phyloP scores from a whole-genome alignment of 2,797 vertebrate genomes.

The Mareca strepera region DNA sequence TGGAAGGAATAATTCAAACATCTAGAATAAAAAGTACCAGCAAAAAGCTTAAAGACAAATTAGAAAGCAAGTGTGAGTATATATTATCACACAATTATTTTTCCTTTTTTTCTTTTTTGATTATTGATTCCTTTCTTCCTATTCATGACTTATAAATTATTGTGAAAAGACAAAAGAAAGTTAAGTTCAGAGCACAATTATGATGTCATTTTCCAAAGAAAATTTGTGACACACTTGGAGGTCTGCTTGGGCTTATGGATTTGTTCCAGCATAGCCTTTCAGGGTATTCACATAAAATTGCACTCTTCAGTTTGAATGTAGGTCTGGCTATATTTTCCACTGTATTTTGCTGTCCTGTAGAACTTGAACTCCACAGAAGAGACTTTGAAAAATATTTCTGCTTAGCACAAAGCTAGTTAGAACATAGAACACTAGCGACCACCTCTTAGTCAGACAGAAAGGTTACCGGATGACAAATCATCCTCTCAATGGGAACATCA shows the following conservation, averaged over 20 bases:
- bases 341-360: neutral
- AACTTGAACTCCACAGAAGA: neutral
- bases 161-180: neutral
- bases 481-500: neutral
- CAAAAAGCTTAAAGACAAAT: conserved; percentile 10
- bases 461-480: neutral
- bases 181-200: neutral
- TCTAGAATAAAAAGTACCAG: neutral
- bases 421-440: neutral
- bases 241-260: neutral
- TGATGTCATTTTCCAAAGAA: neutral
- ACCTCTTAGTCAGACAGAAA: neutral
- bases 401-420: neutral
- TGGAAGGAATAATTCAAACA: neutral
- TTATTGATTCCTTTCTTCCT: neutral
- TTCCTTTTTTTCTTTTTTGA: neutral
- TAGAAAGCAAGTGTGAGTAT: neutral
- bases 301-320: neutral
- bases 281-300: neutral
- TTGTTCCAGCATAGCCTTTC: neutral
- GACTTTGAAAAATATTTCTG: neutral
- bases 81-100: neutral
- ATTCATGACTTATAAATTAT: neutral
- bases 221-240: neutral
- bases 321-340: neutral